Conservation (phyloP, 2,797 vertebrate species). For the Schizothorax lantsangensis region DNA sequence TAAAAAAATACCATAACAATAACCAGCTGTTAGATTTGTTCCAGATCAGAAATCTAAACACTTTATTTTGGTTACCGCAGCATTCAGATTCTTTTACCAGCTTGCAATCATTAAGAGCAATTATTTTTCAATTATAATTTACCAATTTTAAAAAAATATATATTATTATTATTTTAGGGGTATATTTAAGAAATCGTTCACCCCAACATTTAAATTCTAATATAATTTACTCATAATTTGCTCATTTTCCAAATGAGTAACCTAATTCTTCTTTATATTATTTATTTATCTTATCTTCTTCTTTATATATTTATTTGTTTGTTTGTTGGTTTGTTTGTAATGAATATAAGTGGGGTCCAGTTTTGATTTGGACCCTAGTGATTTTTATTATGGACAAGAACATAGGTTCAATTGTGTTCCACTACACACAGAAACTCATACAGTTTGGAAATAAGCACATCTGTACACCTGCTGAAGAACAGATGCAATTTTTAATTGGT, state of each 20-base stretch:
- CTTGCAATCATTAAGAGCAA: not conserved
- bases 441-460: not conserved
- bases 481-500: not conserved
- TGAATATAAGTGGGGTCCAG: not conserved
- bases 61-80: not conserved
- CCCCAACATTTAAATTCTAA: not conserved
- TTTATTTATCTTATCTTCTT: not conserved
- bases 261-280: not conserved
- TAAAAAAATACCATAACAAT: slow-evolving; percentile 3
- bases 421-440: not conserved
- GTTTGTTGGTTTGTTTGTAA: not conserved
- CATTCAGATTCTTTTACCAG: not conserved
- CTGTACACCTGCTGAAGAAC: not conserved
- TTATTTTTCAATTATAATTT: not conserved
- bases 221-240: not conserved
- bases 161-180: not conserved
- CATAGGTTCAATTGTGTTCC: not conserved
- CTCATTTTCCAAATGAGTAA: not conserved
- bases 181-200: not conserved
- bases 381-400: not conserved
- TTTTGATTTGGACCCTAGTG: not conserved
- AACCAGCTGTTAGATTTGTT: slow-evolving; percentile 4
- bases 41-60: not conserved
- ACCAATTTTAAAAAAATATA: not conserved
- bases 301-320: not conserved